phyloP scores from a whole-genome alignment of 2,113 vertebrate genomes.

The Podocnemis expansa region DNA sequence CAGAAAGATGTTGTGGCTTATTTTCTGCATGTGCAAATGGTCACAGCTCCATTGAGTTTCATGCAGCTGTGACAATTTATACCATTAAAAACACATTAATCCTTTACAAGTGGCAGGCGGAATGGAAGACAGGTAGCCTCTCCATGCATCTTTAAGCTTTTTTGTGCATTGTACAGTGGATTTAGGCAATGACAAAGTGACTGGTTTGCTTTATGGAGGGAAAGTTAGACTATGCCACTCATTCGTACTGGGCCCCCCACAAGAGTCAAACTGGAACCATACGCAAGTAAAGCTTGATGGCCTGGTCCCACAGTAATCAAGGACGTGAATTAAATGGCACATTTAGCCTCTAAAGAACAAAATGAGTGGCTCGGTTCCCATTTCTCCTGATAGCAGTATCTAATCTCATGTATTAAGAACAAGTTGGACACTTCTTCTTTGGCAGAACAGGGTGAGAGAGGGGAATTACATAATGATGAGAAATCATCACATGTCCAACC shows the following conservation, averaged over 20 bases:
- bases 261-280: not conserved
- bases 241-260: not conserved
- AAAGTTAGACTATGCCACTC: not conserved
- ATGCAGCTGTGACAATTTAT: not conserved
- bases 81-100: not conserved
- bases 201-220: not conserved
- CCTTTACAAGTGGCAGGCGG: not conserved
- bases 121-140: not conserved
- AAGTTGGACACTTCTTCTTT: not conserved
- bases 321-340: not conserved
- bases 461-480: constrained; percentile 13
- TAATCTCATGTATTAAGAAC: constrained; percentile 21
- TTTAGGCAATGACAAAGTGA: not conserved
- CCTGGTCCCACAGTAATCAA: not conserved
- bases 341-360: not conserved
- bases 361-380: not conserved
- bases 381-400: not conserved
- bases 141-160: not conserved
- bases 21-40: not conserved
- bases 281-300: not conserved
- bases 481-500: constrained; percentile 1
- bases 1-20: too few relatives aligned
- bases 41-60: not conserved
- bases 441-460: not conserved
- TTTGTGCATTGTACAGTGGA: not conserved